A percentile compares a stretch with the other conserved stretches of the same genome.
Conservation (phyloP, 2,113 vertebrate genomes). For the Accipiter cooperii region DNA sequence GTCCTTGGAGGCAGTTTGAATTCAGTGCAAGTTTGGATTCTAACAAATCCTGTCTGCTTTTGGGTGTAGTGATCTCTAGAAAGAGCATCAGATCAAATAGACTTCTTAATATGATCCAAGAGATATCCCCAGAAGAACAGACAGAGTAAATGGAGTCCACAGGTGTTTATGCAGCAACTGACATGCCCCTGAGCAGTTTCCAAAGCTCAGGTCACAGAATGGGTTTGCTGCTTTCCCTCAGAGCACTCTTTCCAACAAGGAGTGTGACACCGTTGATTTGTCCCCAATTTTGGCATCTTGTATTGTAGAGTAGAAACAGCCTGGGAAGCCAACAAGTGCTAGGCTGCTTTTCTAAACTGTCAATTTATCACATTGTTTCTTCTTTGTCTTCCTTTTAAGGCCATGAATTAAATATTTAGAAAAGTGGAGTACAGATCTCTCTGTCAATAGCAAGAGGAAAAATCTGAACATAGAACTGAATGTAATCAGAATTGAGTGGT, state of each 20-base stretch:
- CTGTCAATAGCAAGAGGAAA: not conserved
- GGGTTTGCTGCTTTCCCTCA: not conserved
- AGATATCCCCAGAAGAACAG: not conserved
- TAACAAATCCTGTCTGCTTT: not conserved
- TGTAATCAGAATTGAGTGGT: not conserved
- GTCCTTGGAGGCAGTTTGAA: not conserved
- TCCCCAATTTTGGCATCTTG: not conserved
- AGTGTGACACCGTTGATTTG: not conserved
- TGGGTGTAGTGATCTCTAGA: not conserved
- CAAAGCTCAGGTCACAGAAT: not conserved
- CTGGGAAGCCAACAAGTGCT: not conserved
- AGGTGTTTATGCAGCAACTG: not conserved
- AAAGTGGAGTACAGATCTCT: not conserved
- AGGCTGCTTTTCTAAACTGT: not conserved
- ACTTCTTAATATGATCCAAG: not conserved
- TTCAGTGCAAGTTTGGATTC: not conserved
- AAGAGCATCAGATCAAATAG: not conserved
- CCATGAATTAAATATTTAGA: not conserved
- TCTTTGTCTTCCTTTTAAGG: not conserved
- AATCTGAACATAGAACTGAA: not conserved
- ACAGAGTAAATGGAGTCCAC: not conserved
- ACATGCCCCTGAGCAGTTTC: not conserved
- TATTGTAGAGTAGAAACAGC: not conserved
- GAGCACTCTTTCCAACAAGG: not conserved
- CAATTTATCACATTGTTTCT: not conserved